Evolutionary conservation across 2,113 vertebrate genomes (phyloP).

Genomic region (Misgurnus mizolepis): DNA sequence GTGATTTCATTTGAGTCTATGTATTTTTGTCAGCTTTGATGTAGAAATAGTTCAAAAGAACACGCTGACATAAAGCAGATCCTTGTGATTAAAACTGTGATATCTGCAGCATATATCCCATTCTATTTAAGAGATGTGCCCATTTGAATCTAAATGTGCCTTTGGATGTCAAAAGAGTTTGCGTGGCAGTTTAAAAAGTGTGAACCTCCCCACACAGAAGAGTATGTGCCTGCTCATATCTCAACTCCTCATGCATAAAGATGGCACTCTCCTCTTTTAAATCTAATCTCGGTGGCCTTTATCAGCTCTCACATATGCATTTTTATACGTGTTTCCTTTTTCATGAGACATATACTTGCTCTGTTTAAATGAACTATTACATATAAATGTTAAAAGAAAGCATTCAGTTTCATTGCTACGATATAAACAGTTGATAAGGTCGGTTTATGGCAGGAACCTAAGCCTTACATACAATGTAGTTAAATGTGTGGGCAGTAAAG

Average conservation of each 20-base stretch:
- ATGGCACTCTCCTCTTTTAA: constrained; percentile 60
- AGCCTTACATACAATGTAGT: neutral
- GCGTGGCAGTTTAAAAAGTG: constrained; percentile 48
- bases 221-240: constrained; percentile 64
- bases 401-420: constrained; percentile 18
- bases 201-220: constrained; percentile 44
- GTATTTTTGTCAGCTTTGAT: neutral
- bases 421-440: constrained; percentile 20
- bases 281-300: constrained; percentile 63
- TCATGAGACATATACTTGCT: constrained; percentile 28
- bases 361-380: constrained; percentile 35
- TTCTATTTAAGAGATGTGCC: neutral
- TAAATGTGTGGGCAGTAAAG: neutral
- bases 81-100: neutral
- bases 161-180: constrained; percentile 32
- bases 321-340: constrained; percentile 47
- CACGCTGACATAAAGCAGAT: neutral
- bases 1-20: neutral
- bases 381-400: constrained; percentile 37
- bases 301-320: constrained; percentile 50
- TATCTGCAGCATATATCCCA: neutral
- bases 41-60: neutral
- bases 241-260: constrained; percentile 69
- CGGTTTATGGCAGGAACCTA: constrained; percentile 42
- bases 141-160: neutral